A percentile compares a stretch with the other conserved stretches of the same genome.
phyloP scores from a whole-genome alignment of 1,140 invertebrate genomes.

The Holcopasites calliopsidis region DNA sequence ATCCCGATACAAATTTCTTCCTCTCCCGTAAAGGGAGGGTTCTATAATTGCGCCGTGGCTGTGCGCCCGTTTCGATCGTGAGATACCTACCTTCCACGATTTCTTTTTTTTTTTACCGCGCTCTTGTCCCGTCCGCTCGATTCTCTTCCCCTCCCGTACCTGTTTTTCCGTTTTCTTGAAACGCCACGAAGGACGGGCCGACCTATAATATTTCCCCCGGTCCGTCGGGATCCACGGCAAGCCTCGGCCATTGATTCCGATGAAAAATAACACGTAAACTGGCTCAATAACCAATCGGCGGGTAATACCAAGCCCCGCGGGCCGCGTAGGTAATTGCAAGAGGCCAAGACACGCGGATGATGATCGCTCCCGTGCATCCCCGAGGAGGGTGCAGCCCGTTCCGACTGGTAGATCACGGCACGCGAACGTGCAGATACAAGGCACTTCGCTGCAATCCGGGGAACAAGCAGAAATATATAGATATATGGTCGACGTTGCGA shows the following conservation, averaged over 20 bases:
- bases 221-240: background rate
- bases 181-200: too few species aligned
- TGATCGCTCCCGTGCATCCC: slow-evolving; percentile 29
- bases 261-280: background rate
- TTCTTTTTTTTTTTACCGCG: background rate
- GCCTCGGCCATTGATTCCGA: background rate
- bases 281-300: background rate
- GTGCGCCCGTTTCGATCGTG: slow-evolving; percentile 2
- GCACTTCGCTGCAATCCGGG: background rate
- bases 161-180: too few species aligned
- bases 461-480: too few species aligned
- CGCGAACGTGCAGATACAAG: slow-evolving; percentile 6
- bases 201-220: too few species aligned
- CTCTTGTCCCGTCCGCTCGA: background rate
- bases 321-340: background rate
- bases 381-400: background rate
- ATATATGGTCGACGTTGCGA: slow-evolving; percentile 35
- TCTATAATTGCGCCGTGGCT: slow-evolving; percentile 33
- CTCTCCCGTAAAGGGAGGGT: too few species aligned
- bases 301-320: background rate
- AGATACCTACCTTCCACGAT: background rate
- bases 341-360: slow-evolving; percentile 3
- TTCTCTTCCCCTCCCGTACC: background rate
- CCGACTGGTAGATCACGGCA: slow-evolving; percentile 22
- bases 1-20: slow-evolving; percentile 35